Percentiles rank a stretch among this genome's conserved stretches.
These are phyloP conservation scores for Tenebrio molitor DNA, from an alignment of 1,140 invertebrate genomes.

Conservation along the genomic window DNA sequence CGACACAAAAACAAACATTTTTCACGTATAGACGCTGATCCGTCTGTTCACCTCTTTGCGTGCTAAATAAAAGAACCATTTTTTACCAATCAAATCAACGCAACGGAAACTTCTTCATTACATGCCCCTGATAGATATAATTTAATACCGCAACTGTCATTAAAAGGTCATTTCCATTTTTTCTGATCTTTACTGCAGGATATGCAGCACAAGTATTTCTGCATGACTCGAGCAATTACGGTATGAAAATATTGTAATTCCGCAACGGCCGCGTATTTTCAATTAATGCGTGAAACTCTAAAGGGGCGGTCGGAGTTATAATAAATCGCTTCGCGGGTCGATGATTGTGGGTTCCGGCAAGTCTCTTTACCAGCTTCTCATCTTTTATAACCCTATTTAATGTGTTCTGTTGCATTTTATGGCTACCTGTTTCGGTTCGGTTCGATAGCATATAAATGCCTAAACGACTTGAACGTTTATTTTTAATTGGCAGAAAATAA, in stretches of 20 bases:
- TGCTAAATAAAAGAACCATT: not conserved
- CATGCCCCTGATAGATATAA: not conserved
- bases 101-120: not conserved
- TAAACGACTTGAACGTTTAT: not conserved
- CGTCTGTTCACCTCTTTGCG: no score
- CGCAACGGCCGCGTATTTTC: conserved; percentile 9
- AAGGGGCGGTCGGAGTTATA: conserved; percentile 26
- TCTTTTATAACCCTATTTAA: conserved; percentile 27
- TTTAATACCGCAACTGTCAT: not conserved
- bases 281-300: conserved; percentile 28
- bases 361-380: conserved; percentile 35
- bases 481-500: not conserved
- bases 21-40: no score
- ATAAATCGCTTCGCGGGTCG: conserved; percentile 32
- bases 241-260: conserved; percentile 16
- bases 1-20: no score
- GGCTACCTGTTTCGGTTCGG: conserved; percentile 23
- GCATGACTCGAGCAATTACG: not conserved
- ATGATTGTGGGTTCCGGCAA: conserved; percentile 34
- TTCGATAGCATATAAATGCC: not conserved
- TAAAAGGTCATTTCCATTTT: conserved; percentile 19
- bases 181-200: conserved; percentile 4
- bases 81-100: not conserved
- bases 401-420: conserved; percentile 34
- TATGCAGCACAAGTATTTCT: not conserved